Conservation (phyloP, 1,140 invertebrate genomes). For the Chymomyza costata region DNA sequence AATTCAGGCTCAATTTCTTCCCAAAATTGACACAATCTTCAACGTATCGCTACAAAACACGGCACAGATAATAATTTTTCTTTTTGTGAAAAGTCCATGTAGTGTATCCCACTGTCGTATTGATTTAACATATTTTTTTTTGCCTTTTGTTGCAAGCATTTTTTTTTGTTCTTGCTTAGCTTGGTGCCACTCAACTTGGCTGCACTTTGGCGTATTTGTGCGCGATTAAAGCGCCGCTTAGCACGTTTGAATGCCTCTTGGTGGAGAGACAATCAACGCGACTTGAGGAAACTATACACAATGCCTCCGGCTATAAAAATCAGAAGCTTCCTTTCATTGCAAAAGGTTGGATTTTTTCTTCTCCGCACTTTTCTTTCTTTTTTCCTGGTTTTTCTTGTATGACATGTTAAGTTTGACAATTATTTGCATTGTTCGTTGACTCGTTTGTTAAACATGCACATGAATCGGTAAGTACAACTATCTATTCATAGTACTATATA, state of each 20-base stretch:
- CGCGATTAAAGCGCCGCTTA: constrained; percentile 59
- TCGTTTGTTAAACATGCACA: constrained; percentile 67
- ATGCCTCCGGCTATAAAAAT: constrained; percentile 63
- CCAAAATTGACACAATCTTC: no score
- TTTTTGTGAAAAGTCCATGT: no score
- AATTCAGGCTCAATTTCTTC: no score
- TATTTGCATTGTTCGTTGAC: constrained; percentile 69
- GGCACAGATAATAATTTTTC: no score
- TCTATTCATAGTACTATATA: constrained; percentile 12
- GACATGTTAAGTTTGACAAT: constrained; percentile 62
- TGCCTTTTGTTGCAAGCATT: no score
- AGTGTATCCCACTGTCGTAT: no score
- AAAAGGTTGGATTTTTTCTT: constrained; percentile 14
- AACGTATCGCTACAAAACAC: no score
- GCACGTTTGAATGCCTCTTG: no score
- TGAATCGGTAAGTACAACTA: constrained; percentile 68
- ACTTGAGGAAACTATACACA: constrained; percentile 30
- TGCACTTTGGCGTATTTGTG: constrained; percentile 48
- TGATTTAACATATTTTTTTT: no score
- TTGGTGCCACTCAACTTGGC: no score
- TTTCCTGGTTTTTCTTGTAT: constrained; percentile 21
- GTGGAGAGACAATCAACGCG: constrained; percentile 15
- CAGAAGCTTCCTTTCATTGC: constrained; percentile 57
- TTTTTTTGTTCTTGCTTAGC: no score
- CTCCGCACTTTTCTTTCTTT: constrained; percentile 1